phyloP scores from a whole-genome alignment of 2,797 vertebrate species.

The Psittacula echo region DNA sequence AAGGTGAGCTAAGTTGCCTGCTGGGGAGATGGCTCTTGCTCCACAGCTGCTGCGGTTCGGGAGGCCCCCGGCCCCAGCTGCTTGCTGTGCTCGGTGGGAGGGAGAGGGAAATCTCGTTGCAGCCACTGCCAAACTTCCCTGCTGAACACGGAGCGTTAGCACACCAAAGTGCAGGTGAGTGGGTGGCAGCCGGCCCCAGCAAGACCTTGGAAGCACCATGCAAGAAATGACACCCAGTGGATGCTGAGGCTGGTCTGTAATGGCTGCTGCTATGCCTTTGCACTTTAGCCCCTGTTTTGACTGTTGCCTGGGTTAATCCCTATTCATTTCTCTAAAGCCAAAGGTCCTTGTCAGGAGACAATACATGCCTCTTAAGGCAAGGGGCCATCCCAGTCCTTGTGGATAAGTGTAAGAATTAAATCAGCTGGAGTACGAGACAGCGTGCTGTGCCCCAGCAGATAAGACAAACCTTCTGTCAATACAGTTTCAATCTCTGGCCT shows the following conservation, averaged over 20 bases:
- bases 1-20: background rate
- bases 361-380: background rate
- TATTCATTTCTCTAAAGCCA: background rate
- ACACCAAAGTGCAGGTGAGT: accelerated
- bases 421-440: background rate
- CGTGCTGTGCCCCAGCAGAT: background rate
- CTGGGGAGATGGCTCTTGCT: background rate
- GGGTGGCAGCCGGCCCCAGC: accelerated
- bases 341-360: background rate
- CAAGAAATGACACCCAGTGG: background rate
- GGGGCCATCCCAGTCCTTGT: background rate
- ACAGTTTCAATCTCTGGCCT: background rate
- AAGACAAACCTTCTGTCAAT: background rate
- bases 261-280: background rate
- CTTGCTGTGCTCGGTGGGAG: background rate
- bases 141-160: accelerated
- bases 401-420: background rate
- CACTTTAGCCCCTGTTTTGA: background rate
- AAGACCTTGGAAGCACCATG: background rate
- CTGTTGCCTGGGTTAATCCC: background rate
- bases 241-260: accelerated
- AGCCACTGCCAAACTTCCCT: accelerated
- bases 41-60: background rate
- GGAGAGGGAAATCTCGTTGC: background rate
- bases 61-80: background rate